phyloP scores from a whole-genome alignment of 2,888 invertebrate species.

The Parnassius orleans region DNA sequence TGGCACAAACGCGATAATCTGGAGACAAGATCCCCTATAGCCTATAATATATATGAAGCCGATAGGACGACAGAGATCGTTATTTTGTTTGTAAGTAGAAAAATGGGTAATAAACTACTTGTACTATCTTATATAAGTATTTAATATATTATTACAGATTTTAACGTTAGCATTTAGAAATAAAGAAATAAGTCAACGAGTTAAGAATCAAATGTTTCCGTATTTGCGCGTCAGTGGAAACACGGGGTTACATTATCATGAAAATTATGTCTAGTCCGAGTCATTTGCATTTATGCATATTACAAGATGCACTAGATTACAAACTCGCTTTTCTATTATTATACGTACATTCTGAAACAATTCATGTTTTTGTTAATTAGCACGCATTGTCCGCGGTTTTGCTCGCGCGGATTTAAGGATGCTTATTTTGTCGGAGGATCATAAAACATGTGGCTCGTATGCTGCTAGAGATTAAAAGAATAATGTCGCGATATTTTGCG shows the following conservation, averaged over 20 bases:
- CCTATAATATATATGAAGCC: conserved; percentile 22
- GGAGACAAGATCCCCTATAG: conserved; percentile 14
- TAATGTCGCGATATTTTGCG: conserved; percentile 15
- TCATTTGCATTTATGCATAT: conserved; percentile 28
- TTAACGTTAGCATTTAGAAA: no score
- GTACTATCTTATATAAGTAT: not conserved
- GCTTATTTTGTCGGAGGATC: conserved; percentile 27
- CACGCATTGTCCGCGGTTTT: conserved; percentile 27
- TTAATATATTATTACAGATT: no score
- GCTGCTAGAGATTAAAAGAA: conserved; percentile 24
- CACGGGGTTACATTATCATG: conserved; percentile 17
- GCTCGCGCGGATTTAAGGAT: conserved; percentile 24
- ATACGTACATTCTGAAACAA: conserved; percentile 27
- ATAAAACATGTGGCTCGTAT: conserved; percentile 20
- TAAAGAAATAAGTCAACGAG: not conserved
- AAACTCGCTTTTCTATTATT: conserved; percentile 26
- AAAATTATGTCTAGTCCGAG: conserved; percentile 23
- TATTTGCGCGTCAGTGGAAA: conserved; percentile 14
- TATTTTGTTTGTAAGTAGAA: conserved; percentile 12
- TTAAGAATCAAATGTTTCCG: conserved; percentile 13
- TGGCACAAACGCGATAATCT: conserved; percentile 22
- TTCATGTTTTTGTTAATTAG: conserved; percentile 29
- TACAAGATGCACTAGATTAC: conserved; percentile 28
- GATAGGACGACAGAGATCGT: conserved; percentile 20
- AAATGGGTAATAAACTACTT: conserved; percentile 18